Base-by-base conservation (phyloP, 2,113 vertebrate genomes). In the Pluvialis apricaria region DNA sequence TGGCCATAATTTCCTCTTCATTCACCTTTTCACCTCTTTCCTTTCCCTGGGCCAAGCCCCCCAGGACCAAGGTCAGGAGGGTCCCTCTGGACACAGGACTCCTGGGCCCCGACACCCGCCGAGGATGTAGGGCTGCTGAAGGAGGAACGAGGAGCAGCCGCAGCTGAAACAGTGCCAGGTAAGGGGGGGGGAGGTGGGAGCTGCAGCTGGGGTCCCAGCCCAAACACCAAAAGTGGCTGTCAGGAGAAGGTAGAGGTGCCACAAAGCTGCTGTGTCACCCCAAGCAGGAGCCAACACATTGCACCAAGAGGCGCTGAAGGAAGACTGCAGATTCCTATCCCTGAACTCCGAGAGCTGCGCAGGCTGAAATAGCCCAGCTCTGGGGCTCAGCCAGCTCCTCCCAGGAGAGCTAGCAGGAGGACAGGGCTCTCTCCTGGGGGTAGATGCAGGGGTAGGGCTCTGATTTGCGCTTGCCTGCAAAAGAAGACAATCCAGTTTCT, bases 1-100 rank as follows among this genome's bases (percentile, higher is more conserved):
- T 2, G 4, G 22, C 36, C 42, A 69, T 29, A 0, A 3, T 36
- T 49, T 76, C 49, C 24, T 65, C 36, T 40, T 45, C 28, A 21
- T 38, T 58, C 1, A 0, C 44, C 26, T 36, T 18, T 38, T 58
- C 1, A 0, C 44, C 26, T 36, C 22, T 29, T 62, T 66, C 68
- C 45, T 54, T 49, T 55, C 61, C 24, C 44, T 38, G 32, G 36
- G 49, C 6, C 15, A 58, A 51, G 44, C 6, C 22, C 19, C 8
- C 17, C 36, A 31, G 32, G 38, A 54, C 8, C 16, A 65, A 78
- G 25, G 52, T 16, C 7, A 25, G 18, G 11, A n/a, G 19, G 6
- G 38, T 60, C 24, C 15, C 42, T 57, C 49, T 58, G 40, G 21
- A 61, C n/a, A 54, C 47, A 36, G 47, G 62, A 29, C 19, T 29